Base-by-base conservation (phyloP, 2,888 invertebrate genomes). In the Cephus rjabovi region DNA sequence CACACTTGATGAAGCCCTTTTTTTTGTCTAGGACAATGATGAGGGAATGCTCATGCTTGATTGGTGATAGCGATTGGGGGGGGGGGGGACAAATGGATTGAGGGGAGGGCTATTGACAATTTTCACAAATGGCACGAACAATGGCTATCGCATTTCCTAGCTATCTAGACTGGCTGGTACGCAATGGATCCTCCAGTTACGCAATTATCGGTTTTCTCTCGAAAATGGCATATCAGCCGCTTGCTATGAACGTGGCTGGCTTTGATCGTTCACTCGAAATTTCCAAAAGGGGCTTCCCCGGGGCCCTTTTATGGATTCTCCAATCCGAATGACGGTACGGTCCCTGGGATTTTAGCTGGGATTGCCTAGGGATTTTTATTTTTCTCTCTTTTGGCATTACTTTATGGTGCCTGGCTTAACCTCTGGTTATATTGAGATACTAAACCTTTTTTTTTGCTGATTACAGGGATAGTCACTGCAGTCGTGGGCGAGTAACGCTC, bases 1-100 rank as follows among this genome's bases (percentile, higher is more conserved):
- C 82, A 82, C 79, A 82, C 73, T 56, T 56, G 56, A 56, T 23
- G 23, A 56, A 56, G 9, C 23, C 56, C 23, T 23, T 56, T 56
- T 40, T 40, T 37, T 56, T 56, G 2, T 23, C 56, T 23, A 23
- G 56, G 56, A 56, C 56, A 56, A 6, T 56, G 23, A 56, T 56
- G 56, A 56, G 9, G 23, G 23, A 23, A 56, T 56, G 56, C 56
- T 56, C 56, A 23, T 23, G 23, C 23, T 56, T 56, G 23, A 56
- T 56, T 23, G 56, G 56, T 2, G 23, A 9, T 9, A 23, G 56
- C 15, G 56, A 9, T 31, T 40, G 1, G 1, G 56, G 40, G 40
- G 1, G 1, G 56, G 40, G 40, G 40, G 40, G 56, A 23, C 56
- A 56, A 56, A 56, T 56, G 56, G 56, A 56, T 56, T 23, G 56